Base-by-base conservation (phyloP, 2,888 invertebrate species). In the Lepidochitona cinerea region DNA sequence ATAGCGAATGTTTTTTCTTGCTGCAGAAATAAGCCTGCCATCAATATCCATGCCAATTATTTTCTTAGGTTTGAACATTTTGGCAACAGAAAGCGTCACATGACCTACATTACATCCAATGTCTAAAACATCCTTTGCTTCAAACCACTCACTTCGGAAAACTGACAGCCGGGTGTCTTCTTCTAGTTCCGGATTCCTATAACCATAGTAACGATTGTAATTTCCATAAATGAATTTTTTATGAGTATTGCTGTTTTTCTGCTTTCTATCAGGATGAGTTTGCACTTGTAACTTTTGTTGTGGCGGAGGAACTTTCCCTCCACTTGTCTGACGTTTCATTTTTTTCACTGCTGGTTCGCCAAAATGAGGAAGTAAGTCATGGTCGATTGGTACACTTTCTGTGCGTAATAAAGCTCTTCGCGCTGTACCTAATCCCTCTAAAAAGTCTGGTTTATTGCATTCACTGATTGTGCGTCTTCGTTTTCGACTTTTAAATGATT, bases 51-150 rank as follows among this genome's bases (percentile, higher is more conserved):
- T 94, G 75, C 99, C 99, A 73, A 96, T 75, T 73, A 98, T 95
- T 80, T 95, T 95, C 78, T 94, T 94, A 1, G 98, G 97, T 41
- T 94, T 93, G 82, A 96, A 94, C 85, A 96, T 95, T 78, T 95
- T 93, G 0, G 97, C 99, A 68, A 99, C 93, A 0, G 95, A 94
- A 53, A 98, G 93, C 12, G 99, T 97, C 82, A 99, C 94, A 89
- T 97, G 96, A 0, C 99, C 99, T 76, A 97, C 95, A 91, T 99
- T 99, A 91, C 99, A 99, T 23, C 99, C 99, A 87, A 99, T 95
- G 89, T 99, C 99, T 79, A 99, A 92, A 64, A 99, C 95, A 91
- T 97, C 96, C 91, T 96, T 97, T 1, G 94, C 94, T 79, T 94
- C 93, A 90, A 99, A 98, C 87, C 98, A 93, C 84, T 96, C 95